A percentile compares a stretch with the other conserved stretches of the same genome.
Evolutionary conservation across 2,888 invertebrate species (phyloP).

Genomic region (Dryomyza anilis): DNA sequence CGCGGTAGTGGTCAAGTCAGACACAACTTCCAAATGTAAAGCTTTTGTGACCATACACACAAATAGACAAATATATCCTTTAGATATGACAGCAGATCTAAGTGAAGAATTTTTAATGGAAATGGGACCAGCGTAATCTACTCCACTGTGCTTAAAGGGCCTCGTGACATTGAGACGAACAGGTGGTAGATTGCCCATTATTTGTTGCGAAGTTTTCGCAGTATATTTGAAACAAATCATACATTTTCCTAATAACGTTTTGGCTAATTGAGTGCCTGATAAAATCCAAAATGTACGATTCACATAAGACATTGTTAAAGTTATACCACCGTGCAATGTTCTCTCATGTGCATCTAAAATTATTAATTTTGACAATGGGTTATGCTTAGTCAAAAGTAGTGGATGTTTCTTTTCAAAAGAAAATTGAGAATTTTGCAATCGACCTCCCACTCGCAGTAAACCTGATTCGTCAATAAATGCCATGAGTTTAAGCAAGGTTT

Average conservation of each 20-base stretch:
- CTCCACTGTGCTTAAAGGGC: constrained; percentile 33
- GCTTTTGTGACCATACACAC: constrained; percentile 27
- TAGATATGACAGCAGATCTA: constrained; percentile 10
- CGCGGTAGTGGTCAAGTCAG: constrained; percentile 22
- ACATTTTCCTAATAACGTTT: constrained; percentile 6
- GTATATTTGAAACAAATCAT: constrained; percentile 25
- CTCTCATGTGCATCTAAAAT: not conserved
- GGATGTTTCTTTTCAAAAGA: constrained; percentile 30
- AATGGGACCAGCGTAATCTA: constrained; percentile 35
- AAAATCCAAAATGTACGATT: constrained; percentile 21
- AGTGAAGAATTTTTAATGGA: constrained; percentile 16
- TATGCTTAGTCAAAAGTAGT: constrained; percentile 9
- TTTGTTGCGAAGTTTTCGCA: constrained; percentile 17
- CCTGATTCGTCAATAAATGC: too few species aligned
- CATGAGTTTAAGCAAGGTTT: constrained; percentile 12
- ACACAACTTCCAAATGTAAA: constrained; percentile 26
- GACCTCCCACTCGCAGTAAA: too few species aligned
- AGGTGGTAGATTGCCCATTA: constrained; percentile 34
- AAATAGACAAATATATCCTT: constrained; percentile 27
- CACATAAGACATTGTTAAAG: not conserved
- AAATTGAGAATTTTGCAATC: constrained; percentile 24
- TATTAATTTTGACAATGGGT: constrained; percentile 16
- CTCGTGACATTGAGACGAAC: constrained; percentile 23
- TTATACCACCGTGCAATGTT: not conserved
- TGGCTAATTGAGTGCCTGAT: constrained; percentile 9